A percentile compares a stretch with the other conserved stretches of the same genome.
phyloP scores from a whole-genome alignment of 2,113 vertebrate species.

The Pipa parva region DNA sequence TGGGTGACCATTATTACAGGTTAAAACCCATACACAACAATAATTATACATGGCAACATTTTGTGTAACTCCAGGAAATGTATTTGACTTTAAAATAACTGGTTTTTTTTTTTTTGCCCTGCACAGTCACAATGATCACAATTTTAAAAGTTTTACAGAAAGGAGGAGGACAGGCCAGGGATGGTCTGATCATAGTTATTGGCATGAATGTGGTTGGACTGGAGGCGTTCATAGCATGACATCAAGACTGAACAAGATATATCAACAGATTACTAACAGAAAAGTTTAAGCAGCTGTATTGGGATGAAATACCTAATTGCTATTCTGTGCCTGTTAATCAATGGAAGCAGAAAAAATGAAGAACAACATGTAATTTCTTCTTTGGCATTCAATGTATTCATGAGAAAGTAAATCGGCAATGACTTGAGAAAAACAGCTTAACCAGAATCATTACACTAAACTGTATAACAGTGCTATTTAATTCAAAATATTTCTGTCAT shows the following conservation, averaged over 20 bases:
- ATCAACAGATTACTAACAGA: background rate
- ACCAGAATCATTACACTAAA: background rate
- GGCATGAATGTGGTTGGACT: background rate
- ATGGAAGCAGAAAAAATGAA: background rate
- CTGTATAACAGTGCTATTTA: too few species aligned
- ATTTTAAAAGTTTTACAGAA: slow-evolving; percentile 2
- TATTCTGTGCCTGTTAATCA: slow-evolving; percentile 2
- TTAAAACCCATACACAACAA: background rate
- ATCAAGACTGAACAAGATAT: background rate
- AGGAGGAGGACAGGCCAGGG: slow-evolving; percentile 20
- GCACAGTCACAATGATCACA: background rate
- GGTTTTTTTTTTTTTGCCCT: background rate
- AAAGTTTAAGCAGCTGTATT: slow-evolving; percentile 9
- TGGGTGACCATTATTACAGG: background rate
- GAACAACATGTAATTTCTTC: background rate
- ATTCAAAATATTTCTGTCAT: too few species aligned
- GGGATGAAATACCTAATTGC: slow-evolving; percentile 14
- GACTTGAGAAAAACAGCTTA: background rate
- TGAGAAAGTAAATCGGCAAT: background rate
- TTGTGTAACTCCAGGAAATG: background rate
- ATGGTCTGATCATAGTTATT: slow-evolving; percentile 24
- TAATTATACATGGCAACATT: background rate
- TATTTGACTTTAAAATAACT: slow-evolving; percentile 12
- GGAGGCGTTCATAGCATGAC: background rate
- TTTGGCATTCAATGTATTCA: background rate